Conservation (phyloP, 2,797 vertebrate species). For the Spinibarbus caldwelli region DNA sequence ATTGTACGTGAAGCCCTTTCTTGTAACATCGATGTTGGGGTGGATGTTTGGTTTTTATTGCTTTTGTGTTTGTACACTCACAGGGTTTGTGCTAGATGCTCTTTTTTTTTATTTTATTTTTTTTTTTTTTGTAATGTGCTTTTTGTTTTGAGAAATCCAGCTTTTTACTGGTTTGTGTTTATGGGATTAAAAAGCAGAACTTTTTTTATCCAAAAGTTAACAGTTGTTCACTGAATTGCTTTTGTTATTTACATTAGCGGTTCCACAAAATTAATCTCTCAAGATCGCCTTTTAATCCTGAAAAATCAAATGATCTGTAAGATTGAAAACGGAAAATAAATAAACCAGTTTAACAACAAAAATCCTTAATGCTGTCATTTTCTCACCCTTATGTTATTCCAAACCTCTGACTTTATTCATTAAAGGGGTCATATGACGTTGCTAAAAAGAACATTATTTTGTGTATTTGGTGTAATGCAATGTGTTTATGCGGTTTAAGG, state of each 20-base stretch:
- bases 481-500: too few species aligned
- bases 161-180: background rate
- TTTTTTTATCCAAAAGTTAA: background rate
- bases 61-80: background rate
- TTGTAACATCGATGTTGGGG: background rate
- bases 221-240: background rate
- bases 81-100: constrained; percentile 11
- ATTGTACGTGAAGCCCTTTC: background rate
- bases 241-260: background rate
- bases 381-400: background rate
- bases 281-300: background rate
- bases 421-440: too few species aligned
- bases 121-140: background rate
- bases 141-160: constrained; percentile 9
- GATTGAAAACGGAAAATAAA: background rate
- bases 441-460: too few species aligned
- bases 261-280: background rate
- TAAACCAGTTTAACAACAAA: constrained; percentile 28
- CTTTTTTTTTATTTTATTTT: constrained; percentile 26
- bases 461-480: too few species aligned
- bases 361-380: background rate
- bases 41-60: constrained; percentile 4
- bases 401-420: background rate
- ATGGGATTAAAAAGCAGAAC: background rate
- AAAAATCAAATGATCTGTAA: constrained; percentile 6